These are phyloP conservation scores for Vulpes vulpes DNA, from an alignment of 2,113 vertebrate genomes.

Conservation along the genomic window DNA sequence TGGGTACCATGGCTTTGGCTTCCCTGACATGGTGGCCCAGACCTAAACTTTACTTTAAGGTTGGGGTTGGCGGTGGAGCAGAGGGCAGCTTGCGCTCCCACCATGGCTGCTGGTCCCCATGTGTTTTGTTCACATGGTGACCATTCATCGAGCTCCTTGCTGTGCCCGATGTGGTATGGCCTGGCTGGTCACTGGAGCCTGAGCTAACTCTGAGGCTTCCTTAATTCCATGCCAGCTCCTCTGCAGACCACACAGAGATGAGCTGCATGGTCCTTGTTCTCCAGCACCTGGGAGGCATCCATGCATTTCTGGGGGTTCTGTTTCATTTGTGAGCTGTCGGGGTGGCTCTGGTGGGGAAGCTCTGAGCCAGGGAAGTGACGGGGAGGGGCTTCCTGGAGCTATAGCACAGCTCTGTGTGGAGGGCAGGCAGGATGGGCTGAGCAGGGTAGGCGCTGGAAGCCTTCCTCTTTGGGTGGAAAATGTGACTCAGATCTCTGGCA, in stretches of 20 bases:
- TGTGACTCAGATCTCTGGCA: constrained; percentile 9
- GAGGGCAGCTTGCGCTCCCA: not conserved
- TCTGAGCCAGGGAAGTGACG: not conserved
- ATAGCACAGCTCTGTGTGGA: not conserved
- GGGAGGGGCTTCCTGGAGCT: not conserved
- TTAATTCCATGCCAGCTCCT: not conserved
- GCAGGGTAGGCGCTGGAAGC: not conserved
- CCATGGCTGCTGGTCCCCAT: not conserved
- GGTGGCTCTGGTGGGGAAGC: not conserved
- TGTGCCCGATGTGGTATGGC: accelerated
- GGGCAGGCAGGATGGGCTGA: not conserved
- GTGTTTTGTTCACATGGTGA: not conserved
- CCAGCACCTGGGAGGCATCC: not conserved
- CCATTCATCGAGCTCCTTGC: not conserved
- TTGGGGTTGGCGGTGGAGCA: not conserved
- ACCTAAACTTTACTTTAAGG: not conserved
- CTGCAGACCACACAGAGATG: not conserved
- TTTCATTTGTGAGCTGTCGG: not conserved
- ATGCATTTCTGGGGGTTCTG: accelerated
- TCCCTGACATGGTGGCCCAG: not conserved
- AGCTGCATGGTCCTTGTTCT: not conserved
- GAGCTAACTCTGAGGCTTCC: not conserved
- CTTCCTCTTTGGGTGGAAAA: not conserved
- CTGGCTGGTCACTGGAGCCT: not conserved
- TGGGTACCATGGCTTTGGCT: not conserved